Percentiles rank a stretch among this genome's conserved stretches.
These are phyloP conservation scores for Abrostola triplasia DNA, from an alignment of 2,888 invertebrate species.

Conservation along the genomic window DNA sequence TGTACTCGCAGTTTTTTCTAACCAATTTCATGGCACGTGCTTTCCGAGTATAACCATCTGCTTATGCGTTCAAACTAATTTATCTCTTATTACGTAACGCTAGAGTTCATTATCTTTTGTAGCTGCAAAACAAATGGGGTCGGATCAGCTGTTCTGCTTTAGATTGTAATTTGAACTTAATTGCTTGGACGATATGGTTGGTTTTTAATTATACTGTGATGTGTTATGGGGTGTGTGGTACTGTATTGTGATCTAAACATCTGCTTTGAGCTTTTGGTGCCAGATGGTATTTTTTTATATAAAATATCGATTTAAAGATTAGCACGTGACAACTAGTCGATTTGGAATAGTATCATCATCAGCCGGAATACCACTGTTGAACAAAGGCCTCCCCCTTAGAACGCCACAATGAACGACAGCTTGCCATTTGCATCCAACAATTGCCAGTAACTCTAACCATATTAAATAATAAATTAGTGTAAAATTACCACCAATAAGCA, in stretches of 20 bases:
- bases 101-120: conserved; percentile 13
- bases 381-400: no score
- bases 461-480: no score
- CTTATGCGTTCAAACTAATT: conserved; percentile 5
- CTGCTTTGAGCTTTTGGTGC: conserved; percentile 56
- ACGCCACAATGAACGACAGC: no score
- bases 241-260: conserved; percentile 40
- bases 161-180: conserved; percentile 36
- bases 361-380: no score
- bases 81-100: accelerated
- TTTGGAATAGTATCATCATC: no score
- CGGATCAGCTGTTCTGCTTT: conserved; percentile 44
- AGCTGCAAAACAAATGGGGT: conserved; percentile 22
- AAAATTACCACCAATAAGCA: no score
- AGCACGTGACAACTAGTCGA: conserved; percentile 16
- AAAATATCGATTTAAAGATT: conserved; percentile 4
- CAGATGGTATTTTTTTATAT: conserved; percentile 49
- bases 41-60: conserved; percentile 42
- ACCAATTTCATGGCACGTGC: conserved; percentile 54
- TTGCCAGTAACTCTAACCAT: no score
- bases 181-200: not conserved
- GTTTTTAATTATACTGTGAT: conserved; percentile 41
- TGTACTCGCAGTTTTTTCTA: conserved; percentile 45
- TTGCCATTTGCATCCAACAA: no score
- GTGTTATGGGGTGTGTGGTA: conserved; percentile 21